These are phyloP conservation scores for Danio choprae DNA, from an alignment of 2,797 vertebrate genomes.

Conservation along the genomic window DNA sequence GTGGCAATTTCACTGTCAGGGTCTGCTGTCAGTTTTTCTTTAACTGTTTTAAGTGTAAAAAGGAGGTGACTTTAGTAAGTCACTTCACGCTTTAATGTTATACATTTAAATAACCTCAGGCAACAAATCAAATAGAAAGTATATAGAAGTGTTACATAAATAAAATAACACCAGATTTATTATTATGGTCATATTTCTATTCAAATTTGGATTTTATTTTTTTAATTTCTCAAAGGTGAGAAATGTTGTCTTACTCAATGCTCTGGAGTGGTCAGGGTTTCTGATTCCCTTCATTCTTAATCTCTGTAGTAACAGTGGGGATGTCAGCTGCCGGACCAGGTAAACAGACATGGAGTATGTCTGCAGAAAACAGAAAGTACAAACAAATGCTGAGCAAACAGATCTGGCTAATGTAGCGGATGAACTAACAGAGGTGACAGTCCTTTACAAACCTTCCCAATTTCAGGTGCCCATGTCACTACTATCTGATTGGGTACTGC, in stretches of 20 bases:
- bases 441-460: constrained; percentile 87
- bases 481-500: constrained; percentile 98
- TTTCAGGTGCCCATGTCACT: constrained; percentile 96
- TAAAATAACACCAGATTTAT: not conserved
- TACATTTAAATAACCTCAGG: too few species aligned
- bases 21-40: constrained; percentile 97
- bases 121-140: not conserved
- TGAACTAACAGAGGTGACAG: not conserved
- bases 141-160: too few species aligned
- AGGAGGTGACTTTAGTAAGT: not conserved
- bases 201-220: not conserved
- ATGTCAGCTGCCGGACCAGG: constrained; percentile 95
- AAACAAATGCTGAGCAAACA: not conserved
- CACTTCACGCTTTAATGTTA: not conserved
- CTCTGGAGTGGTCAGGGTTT: constrained; percentile 98
- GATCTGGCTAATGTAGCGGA: not conserved
- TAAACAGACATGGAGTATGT: constrained; percentile 97
- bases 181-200: not conserved
- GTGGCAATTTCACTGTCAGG: constrained; percentile 97
- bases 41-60: constrained; percentile 79
- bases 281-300: constrained; percentile 97
- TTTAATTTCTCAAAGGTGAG: not conserved
- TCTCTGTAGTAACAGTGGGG: constrained; percentile 92
- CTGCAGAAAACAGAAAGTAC: constrained; percentile 70
- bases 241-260: constrained; percentile 85